phyloP scores from a whole-genome alignment of 1,140 invertebrate species.

The Drosophila sucinea region DNA sequence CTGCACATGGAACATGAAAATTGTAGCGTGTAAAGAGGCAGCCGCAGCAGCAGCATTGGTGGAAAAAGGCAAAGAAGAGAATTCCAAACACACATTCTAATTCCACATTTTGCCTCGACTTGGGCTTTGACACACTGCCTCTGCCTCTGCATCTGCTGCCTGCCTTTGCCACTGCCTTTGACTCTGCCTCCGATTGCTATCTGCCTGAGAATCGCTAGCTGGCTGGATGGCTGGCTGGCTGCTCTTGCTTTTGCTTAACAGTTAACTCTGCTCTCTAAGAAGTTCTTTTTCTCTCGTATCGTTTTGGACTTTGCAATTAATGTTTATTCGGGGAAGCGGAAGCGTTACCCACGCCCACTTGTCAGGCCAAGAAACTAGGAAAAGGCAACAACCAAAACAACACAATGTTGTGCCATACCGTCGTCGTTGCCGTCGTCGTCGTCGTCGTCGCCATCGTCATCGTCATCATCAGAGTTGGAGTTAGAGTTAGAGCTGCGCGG shows the following conservation, averaged over 20 bases:
- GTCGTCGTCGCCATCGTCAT: conserved; percentile 26
- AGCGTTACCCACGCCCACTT: conserved; percentile 75
- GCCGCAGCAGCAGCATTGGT: conserved; percentile 9
- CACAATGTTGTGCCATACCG: background rate
- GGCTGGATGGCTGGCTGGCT: background rate
- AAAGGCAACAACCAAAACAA: conserved; percentile 9
- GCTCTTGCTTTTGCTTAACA: conserved; percentile 41
- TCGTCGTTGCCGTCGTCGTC: conserved; percentile 18
- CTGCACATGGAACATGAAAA: conserved; percentile 75
- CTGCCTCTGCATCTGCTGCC: conserved; percentile 1
- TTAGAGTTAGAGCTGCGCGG: conserved; percentile 15
- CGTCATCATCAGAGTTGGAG: conserved; percentile 29
- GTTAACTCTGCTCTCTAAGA: conserved; percentile 53
- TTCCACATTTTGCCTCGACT: conserved; percentile 64
- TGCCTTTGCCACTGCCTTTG: conserved; percentile 17
- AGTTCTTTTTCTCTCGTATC: conserved; percentile 45
- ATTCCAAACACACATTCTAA: conserved; percentile 82
- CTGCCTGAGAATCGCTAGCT: conserved; percentile 16
- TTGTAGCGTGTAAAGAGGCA: conserved; percentile 66
- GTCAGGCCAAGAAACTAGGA: conserved; percentile 56
- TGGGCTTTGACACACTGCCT: conserved; percentile 67
- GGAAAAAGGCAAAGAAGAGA: conserved; percentile 38
- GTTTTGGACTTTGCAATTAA: conserved; percentile 30
- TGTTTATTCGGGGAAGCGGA: conserved; percentile 71
- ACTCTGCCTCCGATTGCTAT: conserved; percentile 41